phyloP scores from a whole-genome alignment of 1,140 invertebrate genomes.

The Nautilus pompilius region DNA sequence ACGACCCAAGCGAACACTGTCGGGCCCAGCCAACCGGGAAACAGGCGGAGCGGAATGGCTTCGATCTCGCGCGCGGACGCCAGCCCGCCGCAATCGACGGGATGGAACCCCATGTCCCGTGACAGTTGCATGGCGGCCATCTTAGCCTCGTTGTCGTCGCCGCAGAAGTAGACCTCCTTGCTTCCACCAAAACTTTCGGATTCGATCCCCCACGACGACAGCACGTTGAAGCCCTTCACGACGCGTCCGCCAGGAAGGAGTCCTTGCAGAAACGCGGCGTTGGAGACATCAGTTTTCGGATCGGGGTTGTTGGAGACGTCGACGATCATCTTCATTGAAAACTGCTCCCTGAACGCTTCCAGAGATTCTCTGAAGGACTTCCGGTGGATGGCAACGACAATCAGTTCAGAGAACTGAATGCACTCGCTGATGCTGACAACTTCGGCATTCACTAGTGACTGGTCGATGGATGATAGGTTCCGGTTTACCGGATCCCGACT shows the following conservation, averaged over 20 bases:
- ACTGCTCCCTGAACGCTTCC: slow-evolving; percentile 10
- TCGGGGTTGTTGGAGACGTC: slow-evolving; percentile 44
- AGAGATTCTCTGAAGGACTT: slow-evolving; percentile 34
- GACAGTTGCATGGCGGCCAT: slow-evolving; percentile 28
- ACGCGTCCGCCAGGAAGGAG: slow-evolving; percentile 26
- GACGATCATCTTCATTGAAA: slow-evolving; percentile 37
- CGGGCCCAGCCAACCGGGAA: slow-evolving; percentile 40
- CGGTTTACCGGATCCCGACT: slow-evolving; percentile 37
- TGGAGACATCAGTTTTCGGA: slow-evolving; percentile 23
- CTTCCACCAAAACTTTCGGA: slow-evolving; percentile 27
- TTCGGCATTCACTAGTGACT: slow-evolving; percentile 31
- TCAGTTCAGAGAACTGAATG: slow-evolving; percentile 1
- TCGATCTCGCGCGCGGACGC: slow-evolving; percentile 34
- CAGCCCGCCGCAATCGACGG: slow-evolving; percentile 35
- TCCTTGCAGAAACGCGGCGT: slow-evolving; percentile 37
- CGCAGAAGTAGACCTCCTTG: slow-evolving; percentile 35
- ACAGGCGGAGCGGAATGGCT: slow-evolving; percentile 29
- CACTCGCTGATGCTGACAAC: slow-evolving; percentile 8
- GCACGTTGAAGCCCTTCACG: slow-evolving; percentile 51
- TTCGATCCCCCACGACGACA: slow-evolving; percentile 45
- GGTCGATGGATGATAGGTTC: slow-evolving; percentile 22
- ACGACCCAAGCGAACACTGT: slow-evolving; percentile 37
- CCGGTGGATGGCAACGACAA: slow-evolving; percentile 39
- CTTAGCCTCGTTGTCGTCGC: slow-evolving; percentile 27
- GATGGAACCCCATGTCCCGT: slow-evolving; percentile 38